Evolutionary conservation across 2,888 invertebrate genomes (phyloP).

Genomic region (Sthenelais limicola): DNA sequence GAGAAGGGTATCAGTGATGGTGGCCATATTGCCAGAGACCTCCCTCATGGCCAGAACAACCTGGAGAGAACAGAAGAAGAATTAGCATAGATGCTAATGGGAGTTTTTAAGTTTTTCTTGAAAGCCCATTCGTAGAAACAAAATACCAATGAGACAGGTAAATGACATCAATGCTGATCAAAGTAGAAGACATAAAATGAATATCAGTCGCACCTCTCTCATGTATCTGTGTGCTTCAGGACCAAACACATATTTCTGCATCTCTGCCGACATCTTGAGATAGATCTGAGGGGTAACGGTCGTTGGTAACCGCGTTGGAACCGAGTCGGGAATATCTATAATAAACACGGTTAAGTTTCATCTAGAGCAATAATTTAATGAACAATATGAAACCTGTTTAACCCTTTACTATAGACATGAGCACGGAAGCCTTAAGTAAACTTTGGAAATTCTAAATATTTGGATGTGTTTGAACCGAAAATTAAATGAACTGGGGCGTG

Average conservation of each 20-base stretch:
- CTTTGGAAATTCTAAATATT: too few species aligned
- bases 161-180: background rate
- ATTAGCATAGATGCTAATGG: background rate
- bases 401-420: too few species aligned
- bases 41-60: constrained; percentile 71
- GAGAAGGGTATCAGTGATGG: constrained; percentile 70
- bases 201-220: constrained; percentile 67
- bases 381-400: too few species aligned
- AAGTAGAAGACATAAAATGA: too few species aligned
- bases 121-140: too few species aligned
- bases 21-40: constrained; percentile 58
- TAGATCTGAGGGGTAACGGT: constrained; percentile 61
- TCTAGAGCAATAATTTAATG: background rate
- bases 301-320: constrained; percentile 41
- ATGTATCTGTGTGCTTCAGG: constrained; percentile 65
- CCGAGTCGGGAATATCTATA: too few species aligned
- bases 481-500: too few species aligned
- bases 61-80: constrained; percentile 52
- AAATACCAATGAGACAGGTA: background rate
- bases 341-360: background rate
- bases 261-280: constrained; percentile 69
- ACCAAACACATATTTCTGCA: constrained; percentile 68
- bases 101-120: too few species aligned
- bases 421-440: too few species aligned
- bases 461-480: too few species aligned